A percentile compares a stretch with the other conserved stretches of the same genome.
Conservation (phyloP, 2,113 vertebrate genomes). For the Mormyrus lacerda region DNA sequence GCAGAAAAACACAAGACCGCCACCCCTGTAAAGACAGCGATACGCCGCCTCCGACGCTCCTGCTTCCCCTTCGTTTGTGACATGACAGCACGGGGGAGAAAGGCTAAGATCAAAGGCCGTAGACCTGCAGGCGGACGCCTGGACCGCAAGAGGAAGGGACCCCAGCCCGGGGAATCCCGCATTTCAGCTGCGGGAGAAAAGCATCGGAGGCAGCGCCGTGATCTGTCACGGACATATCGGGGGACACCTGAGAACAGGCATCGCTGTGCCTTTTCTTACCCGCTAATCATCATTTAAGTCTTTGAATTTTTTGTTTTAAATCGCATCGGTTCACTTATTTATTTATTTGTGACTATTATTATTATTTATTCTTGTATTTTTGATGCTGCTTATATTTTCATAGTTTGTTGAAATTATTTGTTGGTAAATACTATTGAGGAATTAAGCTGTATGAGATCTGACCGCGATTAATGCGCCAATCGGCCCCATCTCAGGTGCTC, state of each 20-base stretch:
- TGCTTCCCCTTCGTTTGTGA: conserved; percentile 53
- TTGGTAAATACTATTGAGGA: conserved; percentile 23
- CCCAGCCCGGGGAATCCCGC: conserved; percentile 48
- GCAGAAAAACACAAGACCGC: conserved; percentile 41
- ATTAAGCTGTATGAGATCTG: conserved; percentile 47
- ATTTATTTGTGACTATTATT: not conserved
- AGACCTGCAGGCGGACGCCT: conserved; percentile 56
- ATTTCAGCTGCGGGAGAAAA: conserved; percentile 32
- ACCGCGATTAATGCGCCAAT: conserved; percentile 59
- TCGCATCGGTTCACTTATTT: not conserved
- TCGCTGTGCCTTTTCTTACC: conserved; percentile 8
- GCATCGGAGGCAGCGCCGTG: conserved; percentile 64
- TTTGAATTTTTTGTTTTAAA: not conserved
- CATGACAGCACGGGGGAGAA: conserved; percentile 63
- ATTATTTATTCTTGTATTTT: not conserved
- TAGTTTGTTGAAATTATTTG: not conserved
- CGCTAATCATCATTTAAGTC: not conserved
- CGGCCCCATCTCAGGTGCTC: conserved; percentile 46
- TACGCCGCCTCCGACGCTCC: conserved; percentile 44
- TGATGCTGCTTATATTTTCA: not conserved
- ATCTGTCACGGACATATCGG: conserved; percentile 40
- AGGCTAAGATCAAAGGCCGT: conserved; percentile 53
- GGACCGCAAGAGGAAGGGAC: conserved; percentile 44
- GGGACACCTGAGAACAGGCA: not conserved
- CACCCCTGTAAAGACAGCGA: conserved; percentile 41